phyloP scores from a whole-genome alignment of 2,113 vertebrate species.

The Apodemus speciosus region DNA sequence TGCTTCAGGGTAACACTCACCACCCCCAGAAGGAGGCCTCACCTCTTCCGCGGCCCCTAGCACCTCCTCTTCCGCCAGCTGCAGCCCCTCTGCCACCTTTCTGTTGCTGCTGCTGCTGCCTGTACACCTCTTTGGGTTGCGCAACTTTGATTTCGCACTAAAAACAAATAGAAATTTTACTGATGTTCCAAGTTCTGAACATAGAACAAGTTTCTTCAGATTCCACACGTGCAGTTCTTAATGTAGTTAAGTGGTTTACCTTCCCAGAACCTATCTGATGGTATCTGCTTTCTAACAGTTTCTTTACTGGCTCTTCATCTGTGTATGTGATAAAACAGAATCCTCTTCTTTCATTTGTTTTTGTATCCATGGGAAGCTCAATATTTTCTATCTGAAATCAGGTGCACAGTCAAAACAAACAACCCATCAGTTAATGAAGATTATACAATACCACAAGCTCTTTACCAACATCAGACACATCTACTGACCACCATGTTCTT shows the following conservation, averaged over 20 bases:
- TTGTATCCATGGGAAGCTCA: constrained; percentile 93
- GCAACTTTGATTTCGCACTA: constrained; percentile 96
- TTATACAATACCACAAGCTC: not conserved
- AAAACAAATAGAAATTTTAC: constrained; percentile 9
- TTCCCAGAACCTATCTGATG: constrained; percentile 94
- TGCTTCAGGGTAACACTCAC: no score
- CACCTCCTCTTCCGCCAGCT: constrained; percentile 86
- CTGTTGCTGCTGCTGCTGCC: constrained; percentile 90
- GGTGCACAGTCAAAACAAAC: constrained; percentile 49
- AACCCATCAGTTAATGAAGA: not conserved
- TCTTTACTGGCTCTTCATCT: constrained; percentile 93
- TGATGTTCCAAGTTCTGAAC: not conserved
- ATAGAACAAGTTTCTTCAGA: not conserved
- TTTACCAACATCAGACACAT: not conserved
- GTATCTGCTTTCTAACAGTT: constrained; percentile 93
- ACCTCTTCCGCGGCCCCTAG: constrained; percentile 91
- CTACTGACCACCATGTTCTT: not conserved
- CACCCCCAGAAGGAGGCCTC: constrained; percentile 39
- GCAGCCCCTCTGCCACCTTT: constrained; percentile 88
- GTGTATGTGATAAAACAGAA: constrained; percentile 94
- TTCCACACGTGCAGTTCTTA: not conserved
- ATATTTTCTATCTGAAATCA: constrained; percentile 92
- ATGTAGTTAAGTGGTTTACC: constrained; percentile 79
- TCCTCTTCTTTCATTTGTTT: constrained; percentile 92
- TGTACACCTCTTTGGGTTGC: constrained; percentile 94